Conservation (phyloP, 1,140 invertebrate genomes). For the Ylistrum balloti region DNA sequence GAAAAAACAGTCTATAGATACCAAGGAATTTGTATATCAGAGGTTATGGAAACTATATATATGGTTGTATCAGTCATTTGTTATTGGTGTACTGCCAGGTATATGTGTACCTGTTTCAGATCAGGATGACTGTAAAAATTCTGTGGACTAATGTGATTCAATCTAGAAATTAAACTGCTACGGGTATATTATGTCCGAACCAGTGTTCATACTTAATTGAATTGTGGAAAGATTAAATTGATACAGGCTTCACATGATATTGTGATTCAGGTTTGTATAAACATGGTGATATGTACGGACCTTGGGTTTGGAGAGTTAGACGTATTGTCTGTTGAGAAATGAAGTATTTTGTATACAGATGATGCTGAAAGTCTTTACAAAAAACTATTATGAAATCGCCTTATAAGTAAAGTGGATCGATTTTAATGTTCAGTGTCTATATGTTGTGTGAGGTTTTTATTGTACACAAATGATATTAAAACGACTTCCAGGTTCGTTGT, state of each 20-base stretch:
- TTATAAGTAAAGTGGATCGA: neutral
- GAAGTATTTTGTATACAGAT: neutral
- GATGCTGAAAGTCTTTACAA: neutral
- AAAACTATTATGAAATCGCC: neutral
- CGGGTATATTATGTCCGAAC: neutral
- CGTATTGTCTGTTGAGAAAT: neutral
- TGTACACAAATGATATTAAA: too few species aligned
- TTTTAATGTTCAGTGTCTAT: neutral
- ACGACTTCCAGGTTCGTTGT: too few species aligned
- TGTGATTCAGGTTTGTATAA: neutral
- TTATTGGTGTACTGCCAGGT: neutral
- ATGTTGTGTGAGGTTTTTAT: too few species aligned
- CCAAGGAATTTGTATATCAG: neutral
- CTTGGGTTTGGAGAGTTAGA: too few species aligned
- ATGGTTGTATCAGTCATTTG: neutral
- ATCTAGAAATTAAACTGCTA: neutral
- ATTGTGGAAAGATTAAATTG: neutral
- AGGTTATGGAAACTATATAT: neutral
- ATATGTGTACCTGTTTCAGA: neutral
- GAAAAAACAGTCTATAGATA: neutral
- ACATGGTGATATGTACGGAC: neutral
- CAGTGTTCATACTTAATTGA: neutral
- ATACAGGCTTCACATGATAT: neutral
- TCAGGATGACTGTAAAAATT: neutral
- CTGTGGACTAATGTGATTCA: neutral